A percentile compares a stretch with the other conserved stretches of the same genome.
These are phyloP conservation scores for Spea hammondii DNA, from an alignment of 2,797 vertebrate species.

Conservation along the genomic window DNA sequence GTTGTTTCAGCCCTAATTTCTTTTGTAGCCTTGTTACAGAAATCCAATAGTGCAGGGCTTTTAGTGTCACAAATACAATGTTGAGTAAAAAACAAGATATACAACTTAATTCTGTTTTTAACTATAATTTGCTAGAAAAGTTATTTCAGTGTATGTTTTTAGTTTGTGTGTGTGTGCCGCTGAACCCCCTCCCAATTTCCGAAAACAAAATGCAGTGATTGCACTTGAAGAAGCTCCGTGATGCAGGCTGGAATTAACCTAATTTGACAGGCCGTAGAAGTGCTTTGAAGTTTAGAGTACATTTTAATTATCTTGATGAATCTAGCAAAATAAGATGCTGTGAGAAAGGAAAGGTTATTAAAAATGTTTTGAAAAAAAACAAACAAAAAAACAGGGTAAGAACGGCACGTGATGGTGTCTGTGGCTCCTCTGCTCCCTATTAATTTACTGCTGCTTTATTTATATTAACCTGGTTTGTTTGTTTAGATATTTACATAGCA, in stretches of 20 bases:
- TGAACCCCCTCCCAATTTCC: slow-evolving; percentile 14
- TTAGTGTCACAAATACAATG: no score
- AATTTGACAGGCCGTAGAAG: slow-evolving; percentile 36
- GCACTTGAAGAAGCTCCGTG: slow-evolving; percentile 30
- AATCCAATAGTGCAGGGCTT: no score
- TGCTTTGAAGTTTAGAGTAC: slow-evolving; percentile 37
- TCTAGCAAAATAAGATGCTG: slow-evolving; percentile 28
- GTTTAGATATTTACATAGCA: not conserved
- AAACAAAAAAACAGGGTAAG: not conserved
- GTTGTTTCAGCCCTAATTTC: no score
- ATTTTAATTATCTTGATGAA: slow-evolving; percentile 47
- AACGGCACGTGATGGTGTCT: slow-evolving; percentile 19
- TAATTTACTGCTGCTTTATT: not conserved
- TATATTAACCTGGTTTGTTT: slow-evolving; percentile 5
- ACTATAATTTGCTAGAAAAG: no score
- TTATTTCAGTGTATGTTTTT: no score
- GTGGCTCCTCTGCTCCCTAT: slow-evolving; percentile 1
- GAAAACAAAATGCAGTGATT: slow-evolving; percentile 37
- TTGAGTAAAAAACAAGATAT: no score
- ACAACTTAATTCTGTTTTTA: no score
- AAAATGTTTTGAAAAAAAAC: slow-evolving; percentile 2
- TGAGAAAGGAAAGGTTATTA: slow-evolving; percentile 37
- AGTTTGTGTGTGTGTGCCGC: no score
- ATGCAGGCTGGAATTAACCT: slow-evolving; percentile 10
- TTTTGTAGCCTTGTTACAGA: no score